Base-by-base conservation (phyloP, 2,888 invertebrate species). In the Steromphala cineraria region DNA sequence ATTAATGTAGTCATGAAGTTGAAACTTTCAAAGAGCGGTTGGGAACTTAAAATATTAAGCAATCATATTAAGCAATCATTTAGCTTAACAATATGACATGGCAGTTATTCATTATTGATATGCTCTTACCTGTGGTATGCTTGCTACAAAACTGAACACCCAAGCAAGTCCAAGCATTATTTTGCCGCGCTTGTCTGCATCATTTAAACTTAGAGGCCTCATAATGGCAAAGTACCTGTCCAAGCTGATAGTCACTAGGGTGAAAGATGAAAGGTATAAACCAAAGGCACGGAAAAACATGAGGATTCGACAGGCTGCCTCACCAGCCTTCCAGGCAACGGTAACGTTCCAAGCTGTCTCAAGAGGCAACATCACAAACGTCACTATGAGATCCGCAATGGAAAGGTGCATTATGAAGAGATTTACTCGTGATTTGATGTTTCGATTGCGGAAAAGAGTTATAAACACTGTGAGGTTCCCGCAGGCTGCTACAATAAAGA, bases 381-480 rank as follows among this genome's bases (percentile, higher is more conserved):
- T 96, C 52, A 97, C 97, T 77, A 97, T 95, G 86, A 97, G 94
- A 92, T 97, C 97, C 8, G 97, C 97, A 96, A 96, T 94, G 0
- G 96, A 95, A 56, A 97, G 94, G 92, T 97, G 96, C 80, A 96
- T 95, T 92, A 97, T 96, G 94, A 97, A 95, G 82, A 97, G 91
- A 80, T 96, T 96, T 75, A 97, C 96, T 56, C 96, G 93, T 0
- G 91, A 90, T 90, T 96, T 96, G 74, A 96, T 93, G 56, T 96
- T 94, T 53, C 96, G 94, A 85, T 97, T 95, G 88, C 95, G 94
- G 88, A 96, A 94, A 19, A 96, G 93, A 0, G 96, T 95, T 8
- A 95, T 94, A 89, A 96, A 96, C 15, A 97, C 96, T 0, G 95
- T 95, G 75, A 96, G 95, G 93, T 98, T 98, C 31, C 98, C 98